A percentile compares a stretch with the other conserved stretches of the same genome.
Conservation (phyloP, 2,113 vertebrate genomes). For the Lophius piscatorius region DNA sequence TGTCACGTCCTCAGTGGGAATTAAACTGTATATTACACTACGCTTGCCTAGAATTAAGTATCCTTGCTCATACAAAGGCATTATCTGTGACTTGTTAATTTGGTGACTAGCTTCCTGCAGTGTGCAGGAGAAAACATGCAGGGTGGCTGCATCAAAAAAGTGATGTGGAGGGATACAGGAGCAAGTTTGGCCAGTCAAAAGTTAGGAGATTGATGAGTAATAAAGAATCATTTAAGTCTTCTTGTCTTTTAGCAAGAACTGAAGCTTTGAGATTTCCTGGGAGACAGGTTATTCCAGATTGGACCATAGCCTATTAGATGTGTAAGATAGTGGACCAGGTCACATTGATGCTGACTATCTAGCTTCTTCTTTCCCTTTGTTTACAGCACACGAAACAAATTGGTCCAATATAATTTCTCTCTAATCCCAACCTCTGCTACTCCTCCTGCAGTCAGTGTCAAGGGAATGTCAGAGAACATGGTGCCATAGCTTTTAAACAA, state of each 20-base stretch:
- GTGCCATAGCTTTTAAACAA: slow-evolving; percentile 53
- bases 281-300: slow-evolving; percentile 14
- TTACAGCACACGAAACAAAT: slow-evolving; percentile 10
- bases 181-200: slow-evolving; percentile 59
- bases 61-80: neutral
- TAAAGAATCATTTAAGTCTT: slow-evolving; percentile 56
- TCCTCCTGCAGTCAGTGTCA: slow-evolving; percentile 49
- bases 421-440: slow-evolving; percentile 19
- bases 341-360: slow-evolving; percentile 1
- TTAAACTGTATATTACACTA: neutral
- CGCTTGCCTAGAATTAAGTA: neutral
- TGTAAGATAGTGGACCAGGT: slow-evolving; percentile 6
- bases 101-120: slow-evolving; percentile 4
- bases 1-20: too few species aligned
- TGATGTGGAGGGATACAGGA: slow-evolving; percentile 57
- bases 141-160: slow-evolving; percentile 34
- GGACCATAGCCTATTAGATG: neutral
- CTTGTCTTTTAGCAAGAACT: slow-evolving; percentile 50
- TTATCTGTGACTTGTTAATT: neutral
- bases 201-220: slow-evolving; percentile 47
- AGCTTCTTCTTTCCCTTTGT: slow-evolving; percentile 11
- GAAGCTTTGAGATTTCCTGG: slow-evolving; percentile 16
- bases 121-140: slow-evolving; percentile 26
- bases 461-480: slow-evolving; percentile 48
- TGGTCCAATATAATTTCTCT: slow-evolving; percentile 20